phyloP scores from a whole-genome alignment of 2,113 vertebrate species.

The Chrysochloris asiatica region DNA sequence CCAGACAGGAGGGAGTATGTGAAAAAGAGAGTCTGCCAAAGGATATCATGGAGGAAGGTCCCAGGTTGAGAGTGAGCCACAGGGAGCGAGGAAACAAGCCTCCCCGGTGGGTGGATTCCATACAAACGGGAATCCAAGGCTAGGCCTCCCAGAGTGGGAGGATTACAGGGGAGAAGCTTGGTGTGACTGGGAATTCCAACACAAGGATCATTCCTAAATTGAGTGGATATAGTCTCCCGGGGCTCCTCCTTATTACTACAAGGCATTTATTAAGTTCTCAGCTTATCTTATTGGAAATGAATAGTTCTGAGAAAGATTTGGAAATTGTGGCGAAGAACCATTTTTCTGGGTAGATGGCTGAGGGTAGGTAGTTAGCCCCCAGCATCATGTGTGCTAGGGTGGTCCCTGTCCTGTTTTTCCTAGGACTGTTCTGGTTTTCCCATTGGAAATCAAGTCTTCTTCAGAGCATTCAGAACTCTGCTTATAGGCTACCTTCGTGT shows the following conservation, averaged over 20 bases:
- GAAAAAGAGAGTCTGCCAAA: neutral
- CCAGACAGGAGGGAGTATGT: neutral
- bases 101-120: conserved; percentile 43
- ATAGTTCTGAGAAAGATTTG: conserved; percentile 30
- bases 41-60: neutral
- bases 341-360: conserved; percentile 1
- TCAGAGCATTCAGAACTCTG: neutral
- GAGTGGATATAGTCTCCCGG: conserved; percentile 25
- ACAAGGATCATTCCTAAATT: neutral
- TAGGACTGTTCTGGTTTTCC: neutral
- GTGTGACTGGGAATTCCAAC: neutral
- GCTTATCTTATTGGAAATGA: neutral
- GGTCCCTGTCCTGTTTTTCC: neutral
- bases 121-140: conserved; percentile 51
- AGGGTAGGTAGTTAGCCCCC: neutral
- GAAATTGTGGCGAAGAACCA: neutral
- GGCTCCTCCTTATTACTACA: conserved; percentile 38
- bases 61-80: conserved; percentile 21
- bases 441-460: neutral
- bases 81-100: conserved; percentile 50
- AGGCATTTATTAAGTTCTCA: conserved; percentile 10
- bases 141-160: neutral
- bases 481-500: neutral
- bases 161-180: neutral
- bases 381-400: neutral